Percentiles rank a stretch among this genome's conserved stretches.
These are phyloP conservation scores for Suillia variegata DNA, from an alignment of 2,888 invertebrate genomes.

Conservation along the genomic window DNA sequence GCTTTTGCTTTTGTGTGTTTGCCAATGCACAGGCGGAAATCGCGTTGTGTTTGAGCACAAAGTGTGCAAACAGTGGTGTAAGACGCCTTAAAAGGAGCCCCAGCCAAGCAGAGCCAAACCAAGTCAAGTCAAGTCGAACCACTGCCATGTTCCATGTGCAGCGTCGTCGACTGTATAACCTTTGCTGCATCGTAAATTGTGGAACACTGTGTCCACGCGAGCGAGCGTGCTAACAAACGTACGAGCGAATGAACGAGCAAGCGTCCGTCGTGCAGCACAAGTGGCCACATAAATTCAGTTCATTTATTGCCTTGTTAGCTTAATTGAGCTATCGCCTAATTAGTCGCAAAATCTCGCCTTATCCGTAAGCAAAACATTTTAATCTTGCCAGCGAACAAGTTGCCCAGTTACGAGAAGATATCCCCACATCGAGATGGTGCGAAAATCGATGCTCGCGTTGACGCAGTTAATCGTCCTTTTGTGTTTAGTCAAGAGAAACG, in stretches of 20 bases:
- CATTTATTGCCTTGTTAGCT: conserved; percentile 43
- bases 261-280: conserved; percentile 3
- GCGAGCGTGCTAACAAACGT: too few species aligned
- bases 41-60: neutral
- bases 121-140: too few species aligned
- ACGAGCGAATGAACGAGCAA: too few species aligned
- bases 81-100: conserved; percentile 11
- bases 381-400: conserved; percentile 17
- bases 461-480: too few species aligned
- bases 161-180: neutral
- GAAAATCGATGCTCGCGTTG: too few species aligned
- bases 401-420: too few species aligned
- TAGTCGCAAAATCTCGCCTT: conserved; percentile 34
- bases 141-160: neutral
- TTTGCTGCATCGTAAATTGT: neutral
- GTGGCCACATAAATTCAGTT: conserved; percentile 25
- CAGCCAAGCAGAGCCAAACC: too few species aligned
- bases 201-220: too few species aligned
- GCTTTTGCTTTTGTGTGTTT: neutral
- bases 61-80: conserved; percentile 4
- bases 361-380: conserved; percentile 30
- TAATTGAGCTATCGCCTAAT: conserved; percentile 48
- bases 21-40: neutral
- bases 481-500: too few species aligned
- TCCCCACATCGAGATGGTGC: too few species aligned